Evolutionary conservation across 1,140 invertebrate species (phyloP).

Genomic region (Chymomyza costata): DNA sequence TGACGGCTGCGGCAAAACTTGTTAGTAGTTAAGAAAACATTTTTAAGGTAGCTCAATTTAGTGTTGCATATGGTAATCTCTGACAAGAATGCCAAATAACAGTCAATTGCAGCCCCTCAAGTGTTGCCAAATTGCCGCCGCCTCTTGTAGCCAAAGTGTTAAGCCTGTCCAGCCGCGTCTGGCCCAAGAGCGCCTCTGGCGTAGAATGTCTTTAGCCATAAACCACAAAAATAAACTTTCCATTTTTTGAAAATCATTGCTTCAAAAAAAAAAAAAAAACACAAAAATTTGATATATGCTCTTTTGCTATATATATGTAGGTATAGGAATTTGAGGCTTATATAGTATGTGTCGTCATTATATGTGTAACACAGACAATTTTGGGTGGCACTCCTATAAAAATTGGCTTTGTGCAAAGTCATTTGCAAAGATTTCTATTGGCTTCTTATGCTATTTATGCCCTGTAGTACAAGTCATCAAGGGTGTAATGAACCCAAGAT

Average conservation of each 20-base stretch:
- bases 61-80: constrained; percentile 21
- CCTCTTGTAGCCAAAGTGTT: constrained; percentile 7
- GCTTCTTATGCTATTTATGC: no score
- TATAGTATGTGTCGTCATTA: constrained; percentile 11
- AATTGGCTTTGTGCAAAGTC: no score
- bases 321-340: not conserved
- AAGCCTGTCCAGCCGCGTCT: not conserved
- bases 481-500: no score
- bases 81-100: no score
- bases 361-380: constrained; percentile 12
- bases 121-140: not conserved
- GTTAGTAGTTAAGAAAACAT: no score
- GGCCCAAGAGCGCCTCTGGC: constrained; percentile 23
- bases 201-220: constrained; percentile 42
- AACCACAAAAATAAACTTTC: constrained; percentile 15
- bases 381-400: constrained; percentile 22
- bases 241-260: not conserved
- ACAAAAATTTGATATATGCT: no score
- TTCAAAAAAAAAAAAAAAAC: not conserved
- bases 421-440: no score
- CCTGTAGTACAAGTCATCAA: no score
- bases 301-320: not conserved
- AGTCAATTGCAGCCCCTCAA: constrained; percentile 8
- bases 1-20: not conserved
- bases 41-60: no score